These are phyloP conservation scores for Gari tellinella DNA, from an alignment of 2,888 invertebrate species.

Conservation along the genomic window DNA sequence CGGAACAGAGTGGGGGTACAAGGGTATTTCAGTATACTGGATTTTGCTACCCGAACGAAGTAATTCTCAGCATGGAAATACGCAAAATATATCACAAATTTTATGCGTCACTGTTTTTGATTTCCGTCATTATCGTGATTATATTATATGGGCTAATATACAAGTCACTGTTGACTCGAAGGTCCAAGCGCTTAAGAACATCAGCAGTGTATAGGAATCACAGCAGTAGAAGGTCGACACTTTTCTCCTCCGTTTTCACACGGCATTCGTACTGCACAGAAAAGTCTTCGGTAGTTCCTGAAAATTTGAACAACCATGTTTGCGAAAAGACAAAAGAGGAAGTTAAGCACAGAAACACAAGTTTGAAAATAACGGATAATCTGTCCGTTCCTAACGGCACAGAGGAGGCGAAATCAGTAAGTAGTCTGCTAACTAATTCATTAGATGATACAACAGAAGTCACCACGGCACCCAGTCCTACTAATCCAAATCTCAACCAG, in stretches of 20 bases:
- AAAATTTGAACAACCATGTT: constrained; percentile 12
- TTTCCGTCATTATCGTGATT: constrained; percentile 58
- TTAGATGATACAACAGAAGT: neutral
- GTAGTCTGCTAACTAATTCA: too few species aligned
- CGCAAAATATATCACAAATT: constrained; percentile 60
- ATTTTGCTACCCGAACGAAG: constrained; percentile 57
- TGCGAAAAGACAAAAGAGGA: neutral
- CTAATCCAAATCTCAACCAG: constrained; percentile 12
- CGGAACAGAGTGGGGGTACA: neutral
- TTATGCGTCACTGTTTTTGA: constrained; percentile 62
- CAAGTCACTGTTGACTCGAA: constrained; percentile 53
- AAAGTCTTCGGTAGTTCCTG: constrained; percentile 2
- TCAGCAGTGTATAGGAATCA: constrained; percentile 27
- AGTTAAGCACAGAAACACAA: neutral
- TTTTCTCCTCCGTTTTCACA: constrained; percentile 31
- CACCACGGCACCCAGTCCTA: neutral
- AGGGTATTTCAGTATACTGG: constrained; percentile 37
- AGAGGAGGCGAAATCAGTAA: too few species aligned
- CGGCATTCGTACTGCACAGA: constrained; percentile 23
- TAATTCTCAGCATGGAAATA: constrained; percentile 45
- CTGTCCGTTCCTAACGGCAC: too few species aligned
- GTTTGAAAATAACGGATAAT: neutral
- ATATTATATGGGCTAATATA: constrained; percentile 62
- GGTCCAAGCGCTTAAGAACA: constrained; percentile 49
- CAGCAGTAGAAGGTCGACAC: constrained; percentile 26